A percentile compares a stretch with the other conserved stretches of the same genome.
Evolutionary conservation across 1,140 invertebrate genomes (phyloP).

Genomic region (honey bee (Apis mellifera)): Amel_HAv3.1 CM009939.2:10808001-10808500

Average conservation of each 20-base stretch:
- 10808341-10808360: too few relatives aligned
- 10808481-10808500: too few relatives aligned
- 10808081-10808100: slow-evolving; percentile 77
- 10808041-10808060: slow-evolving; percentile 75
- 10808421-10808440: too few relatives aligned
- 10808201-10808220: not conserved
- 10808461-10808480: too few relatives aligned
- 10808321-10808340: too few relatives aligned
- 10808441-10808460: too few relatives aligned
- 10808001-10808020: slow-evolving; percentile 57
- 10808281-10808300: too few relatives aligned
- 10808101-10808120: slow-evolving; percentile 73
- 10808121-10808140: slow-evolving; percentile 74
- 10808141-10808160: slow-evolving; percentile 75
- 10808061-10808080: slow-evolving; percentile 86
- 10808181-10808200: not conserved
- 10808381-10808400: too few relatives aligned
- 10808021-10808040: slow-evolving; percentile 67
- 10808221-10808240: slow-evolving; percentile 25
- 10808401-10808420: too few relatives aligned
- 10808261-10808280: not conserved
- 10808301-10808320: too few relatives aligned
- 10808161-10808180: slow-evolving; percentile 25
- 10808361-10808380: too few relatives aligned
- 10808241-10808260: slow-evolving; percentile 17